phyloP scores from a whole-genome alignment of 1,140 invertebrate genomes.

The Papilio polytes region DNA sequence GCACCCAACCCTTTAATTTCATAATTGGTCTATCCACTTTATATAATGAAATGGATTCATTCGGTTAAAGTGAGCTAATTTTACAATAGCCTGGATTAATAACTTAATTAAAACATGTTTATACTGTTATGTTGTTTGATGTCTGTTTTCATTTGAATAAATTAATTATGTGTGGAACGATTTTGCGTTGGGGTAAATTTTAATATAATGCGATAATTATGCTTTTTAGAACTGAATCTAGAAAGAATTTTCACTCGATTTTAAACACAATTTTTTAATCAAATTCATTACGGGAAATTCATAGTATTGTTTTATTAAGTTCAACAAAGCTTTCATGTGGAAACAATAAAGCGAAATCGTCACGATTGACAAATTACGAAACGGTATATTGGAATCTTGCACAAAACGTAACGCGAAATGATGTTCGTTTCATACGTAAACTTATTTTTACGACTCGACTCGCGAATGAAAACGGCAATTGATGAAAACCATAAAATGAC shows the following conservation, averaged over 20 bases:
- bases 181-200: constrained; percentile 27
- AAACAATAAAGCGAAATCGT: constrained; percentile 8
- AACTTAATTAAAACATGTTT: constrained; percentile 1
- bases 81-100: constrained; percentile 24
- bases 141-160: constrained; percentile 5
- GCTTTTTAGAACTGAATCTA: too few species aligned
- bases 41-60: constrained; percentile 39
- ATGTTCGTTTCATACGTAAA: constrained; percentile 36
- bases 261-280: too few species aligned
- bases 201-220: too few species aligned
- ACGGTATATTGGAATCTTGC: constrained; percentile 30
- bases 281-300: too few species aligned
- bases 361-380: constrained; percentile 32
- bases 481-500: constrained; percentile 44
- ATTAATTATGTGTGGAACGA: not conserved
- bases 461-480: constrained; percentile 44
- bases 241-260: too few species aligned
- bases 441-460: constrained; percentile 42
- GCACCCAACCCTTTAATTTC: constrained; percentile 37
- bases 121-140: not conserved
- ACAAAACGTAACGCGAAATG: constrained; percentile 23
- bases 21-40: constrained; percentile 35
- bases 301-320: too few species aligned
- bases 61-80: constrained; percentile 8
- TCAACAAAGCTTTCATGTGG: not conserved